Percentiles rank a stretch among this genome's conserved stretches.
phyloP scores from a whole-genome alignment of 1,140 invertebrate genomes.

The Neodiprion lecontei region DNA sequence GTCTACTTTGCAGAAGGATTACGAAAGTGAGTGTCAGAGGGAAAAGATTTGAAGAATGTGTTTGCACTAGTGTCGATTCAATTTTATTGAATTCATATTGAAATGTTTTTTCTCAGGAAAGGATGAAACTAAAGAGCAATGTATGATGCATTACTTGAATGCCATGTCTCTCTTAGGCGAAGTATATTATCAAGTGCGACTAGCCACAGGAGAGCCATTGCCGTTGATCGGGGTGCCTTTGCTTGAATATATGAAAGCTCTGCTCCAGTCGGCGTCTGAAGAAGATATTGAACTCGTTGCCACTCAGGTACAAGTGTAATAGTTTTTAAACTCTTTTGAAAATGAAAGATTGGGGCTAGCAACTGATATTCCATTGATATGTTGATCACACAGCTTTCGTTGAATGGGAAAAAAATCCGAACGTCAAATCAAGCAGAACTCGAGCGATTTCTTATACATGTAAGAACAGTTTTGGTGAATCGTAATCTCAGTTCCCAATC shows the following conservation, averaged over 20 bases:
- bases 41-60: not conserved
- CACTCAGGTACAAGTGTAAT: slow-evolving; percentile 14
- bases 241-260: slow-evolving; percentile 29
- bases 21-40: slow-evolving; percentile 24
- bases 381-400: slow-evolving; percentile 22
- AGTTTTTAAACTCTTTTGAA: not conserved
- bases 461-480: slow-evolving; percentile 26
- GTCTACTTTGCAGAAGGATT: slow-evolving; percentile 28
- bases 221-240: slow-evolving; percentile 22
- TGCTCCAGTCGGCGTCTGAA: slow-evolving; percentile 29
- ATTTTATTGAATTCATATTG: slow-evolving; percentile 3
- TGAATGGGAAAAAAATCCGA: slow-evolving; percentile 28
- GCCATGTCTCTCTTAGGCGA: slow-evolving; percentile 28
- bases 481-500: slow-evolving; percentile 32
- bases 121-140: slow-evolving; percentile 26
- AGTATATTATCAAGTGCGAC: slow-evolving; percentile 25
- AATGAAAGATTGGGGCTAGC: too few relatives aligned
- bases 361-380: not conserved
- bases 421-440: slow-evolving; percentile 15
- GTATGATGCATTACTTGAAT: slow-evolving; percentile 27
- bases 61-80: not conserved
- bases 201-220: slow-evolving; percentile 12
- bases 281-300: slow-evolving; percentile 31
- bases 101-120: slow-evolving; percentile 23
- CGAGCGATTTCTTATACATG: slow-evolving; percentile 24